Evolutionary conservation across 2,113 vertebrate genomes (phyloP), one percentile per base, ranked within the genome.

Genomic region (Pimephales promelas): DNA sequence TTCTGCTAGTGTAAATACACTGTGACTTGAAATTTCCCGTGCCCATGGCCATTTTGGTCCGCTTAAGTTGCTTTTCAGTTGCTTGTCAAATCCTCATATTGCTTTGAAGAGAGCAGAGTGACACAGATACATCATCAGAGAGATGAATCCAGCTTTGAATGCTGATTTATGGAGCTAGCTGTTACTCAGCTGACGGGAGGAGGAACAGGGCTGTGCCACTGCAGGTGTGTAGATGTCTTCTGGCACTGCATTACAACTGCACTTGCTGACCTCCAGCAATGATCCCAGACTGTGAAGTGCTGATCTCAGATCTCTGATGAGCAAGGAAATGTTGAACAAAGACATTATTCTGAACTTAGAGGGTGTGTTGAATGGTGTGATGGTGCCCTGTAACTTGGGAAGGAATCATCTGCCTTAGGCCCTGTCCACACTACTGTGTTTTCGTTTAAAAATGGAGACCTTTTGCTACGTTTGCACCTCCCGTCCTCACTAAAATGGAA

Each of bases 181-280:
- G n/a, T n/a, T n/a, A n/a, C n/a, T 76, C 28, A 59, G 20, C 73
- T 56, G 64, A 52, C 28, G n/a, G 26, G 34, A 28, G 74, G 71
- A 70, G 76, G 40, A 52, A 54, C 36, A 43, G 52, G 10, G 54
- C 28, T 54, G 2, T 54, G 52, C 52, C 0, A 5, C 57, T 64
- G 56, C 82, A 83, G 82, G 82, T 83, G 82, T 64, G 59, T 43
- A 43, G 68, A 59, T 73, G 76, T 81, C 84, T 78, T 61, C 83
- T 79, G 71, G 80, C 72, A 16, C 49, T 83, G 71, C 72, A 16
- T 28, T 85, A 79, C 36, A 43, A 18, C 68, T 73, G 68, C 45
- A 66, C 72, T 52, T 6, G 22, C 5, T 45, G 28, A 83, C n/a
- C 47, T 59, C 56, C 59, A 8, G 11, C 8, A 10, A 22, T 64